Base-by-base conservation (phyloP, 2,797 vertebrate genomes). In the Urophycis tenuis region DNA sequence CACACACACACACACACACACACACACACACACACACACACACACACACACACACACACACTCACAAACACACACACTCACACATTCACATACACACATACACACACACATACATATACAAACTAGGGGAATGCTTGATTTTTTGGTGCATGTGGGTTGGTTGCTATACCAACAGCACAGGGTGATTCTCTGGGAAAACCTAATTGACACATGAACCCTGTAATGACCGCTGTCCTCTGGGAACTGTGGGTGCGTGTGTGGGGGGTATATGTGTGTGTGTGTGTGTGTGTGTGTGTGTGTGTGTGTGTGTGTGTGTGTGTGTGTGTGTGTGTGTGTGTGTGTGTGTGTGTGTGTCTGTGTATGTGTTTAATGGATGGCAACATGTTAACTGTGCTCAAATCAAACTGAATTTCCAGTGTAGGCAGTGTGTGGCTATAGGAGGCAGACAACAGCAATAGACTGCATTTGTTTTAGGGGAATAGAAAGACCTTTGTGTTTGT, bases 111-210 rank as follows among this genome's bases (percentile, higher is more conserved):
- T 32, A 15, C 74, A 39, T 33, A 39, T 33, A 60, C 74, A 35
- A 7, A 53, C 10, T 45, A 39, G 36, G 36, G 36, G 36, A 39
- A 39, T 11, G 36, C 12, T 39, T 39, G 8, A 39, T 8, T 7
- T 45, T 45, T 45, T 53, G n/a, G n/a, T n/a, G n/a, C n/a, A n/a
- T n/a, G n/a, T n/a, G n/a, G n/a, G n/a, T n/a, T n/a, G n/a, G n/a
- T 85, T 71, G 79, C 75, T 77, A 76, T 35, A 81, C 80, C 87
- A 88, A 83, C 81, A 83, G 85, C 73, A 82, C 82, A 84, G 85
- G 76, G 64, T 17, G 29, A 74, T 86, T 87, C 87, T 83, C 84
- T 89, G 87, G 83, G 87, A 88, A 89, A 87, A 83, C 39, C 60
- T 72, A 34, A 69, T 19, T 83, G 82, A 86, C 81, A 30, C 85